phyloP scores from a whole-genome alignment of 2,888 invertebrate genomes.

The Loripinus fragilis region DNA sequence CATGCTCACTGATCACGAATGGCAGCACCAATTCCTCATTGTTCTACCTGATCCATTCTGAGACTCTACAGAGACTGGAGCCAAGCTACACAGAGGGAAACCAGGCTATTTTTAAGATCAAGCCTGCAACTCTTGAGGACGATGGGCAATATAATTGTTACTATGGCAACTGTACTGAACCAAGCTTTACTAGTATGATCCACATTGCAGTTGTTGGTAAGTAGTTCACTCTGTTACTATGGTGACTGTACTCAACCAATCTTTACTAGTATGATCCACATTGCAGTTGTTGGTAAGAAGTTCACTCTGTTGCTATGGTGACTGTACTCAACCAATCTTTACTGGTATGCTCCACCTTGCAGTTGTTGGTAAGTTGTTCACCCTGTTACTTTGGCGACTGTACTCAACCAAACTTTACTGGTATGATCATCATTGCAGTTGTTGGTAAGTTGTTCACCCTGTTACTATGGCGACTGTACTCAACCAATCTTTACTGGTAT shows the following conservation, averaged over 20 bases:
- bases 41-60: conserved; percentile 2
- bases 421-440: neutral
- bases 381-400: conserved; percentile 11
- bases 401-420: neutral
- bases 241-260: no score
- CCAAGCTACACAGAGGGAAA: neutral
- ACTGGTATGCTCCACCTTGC: no score
- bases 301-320: no score
- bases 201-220: neutral
- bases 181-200: no score
- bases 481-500: no score
- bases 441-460: neutral
- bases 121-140: neutral
- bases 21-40: neutral
- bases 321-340: no score
- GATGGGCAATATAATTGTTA: conserved; percentile 2
- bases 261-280: no score
- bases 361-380: no score
- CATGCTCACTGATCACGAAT: neutral
- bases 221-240: no score
- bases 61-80: neutral
- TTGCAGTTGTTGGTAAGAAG: neutral
- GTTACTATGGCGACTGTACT: no score
- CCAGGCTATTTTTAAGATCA: conserved; percentile 1
- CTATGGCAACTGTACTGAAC: neutral